A percentile compares a stretch with the other conserved stretches of the same genome.
Evolutionary conservation across 2,797 vertebrate species (phyloP).

Genomic region (Chloroceryle inda): DNA sequence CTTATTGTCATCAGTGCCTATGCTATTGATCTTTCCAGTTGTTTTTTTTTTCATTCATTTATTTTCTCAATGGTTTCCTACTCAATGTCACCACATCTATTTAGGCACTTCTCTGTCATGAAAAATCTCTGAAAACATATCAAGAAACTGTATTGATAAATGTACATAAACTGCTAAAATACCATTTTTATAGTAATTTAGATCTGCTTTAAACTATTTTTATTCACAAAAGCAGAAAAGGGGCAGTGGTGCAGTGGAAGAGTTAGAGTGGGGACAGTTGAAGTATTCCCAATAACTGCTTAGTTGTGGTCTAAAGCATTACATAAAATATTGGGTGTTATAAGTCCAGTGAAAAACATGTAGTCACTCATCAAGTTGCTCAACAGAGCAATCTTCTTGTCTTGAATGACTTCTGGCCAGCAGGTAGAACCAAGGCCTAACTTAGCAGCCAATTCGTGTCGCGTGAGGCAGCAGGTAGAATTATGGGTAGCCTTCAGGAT

Average conservation of each 20-base stretch:
- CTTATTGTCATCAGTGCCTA: neutral
- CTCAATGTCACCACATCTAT: neutral
- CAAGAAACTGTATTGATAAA: neutral
- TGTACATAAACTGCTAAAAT: neutral
- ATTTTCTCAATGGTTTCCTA: neutral
- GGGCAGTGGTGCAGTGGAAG: fast-evolving
- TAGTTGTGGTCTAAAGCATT: neutral
- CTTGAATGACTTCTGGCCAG: neutral
- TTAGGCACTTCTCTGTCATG: neutral
- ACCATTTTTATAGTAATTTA: neutral
- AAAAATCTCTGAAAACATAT: neutral
- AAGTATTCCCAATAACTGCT: neutral
- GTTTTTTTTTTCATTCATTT: neutral
- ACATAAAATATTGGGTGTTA: neutral
- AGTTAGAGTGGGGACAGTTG: fast-evolving
- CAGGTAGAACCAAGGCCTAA: neutral
- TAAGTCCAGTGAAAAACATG: neutral
- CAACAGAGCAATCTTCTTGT: neutral
- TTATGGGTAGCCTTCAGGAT: neutral
- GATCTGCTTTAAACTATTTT: neutral
- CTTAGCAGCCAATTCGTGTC: neutral
- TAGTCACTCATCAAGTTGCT: neutral
- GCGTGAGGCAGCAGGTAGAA: neutral
- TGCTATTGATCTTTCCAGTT: neutral
- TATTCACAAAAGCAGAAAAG: neutral